Base-by-base conservation (phyloP, 2,888 invertebrate species). In the Netelia fuscicornis region DNA sequence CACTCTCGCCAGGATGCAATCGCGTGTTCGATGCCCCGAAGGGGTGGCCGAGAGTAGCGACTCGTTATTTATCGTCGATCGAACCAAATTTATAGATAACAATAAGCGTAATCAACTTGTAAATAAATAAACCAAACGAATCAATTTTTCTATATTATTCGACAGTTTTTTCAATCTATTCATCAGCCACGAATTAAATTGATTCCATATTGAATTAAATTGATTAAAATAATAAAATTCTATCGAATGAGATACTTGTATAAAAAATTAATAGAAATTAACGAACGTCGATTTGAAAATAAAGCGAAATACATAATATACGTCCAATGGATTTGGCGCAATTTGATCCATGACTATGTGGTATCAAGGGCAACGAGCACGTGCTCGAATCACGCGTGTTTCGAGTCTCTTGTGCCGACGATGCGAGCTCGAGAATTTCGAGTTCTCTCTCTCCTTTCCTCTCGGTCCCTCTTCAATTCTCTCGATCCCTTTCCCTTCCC, bases 21-120 rank as follows among this genome's bases (percentile, higher is more conserved):
- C 80, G 56, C 80, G 80, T 80, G 80, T 80, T 67, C 74, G 44
- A 30, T 72, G 71, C 20, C 58, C 13, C 58, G 74, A 60, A 60
- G 65, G 13, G 58, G 79, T n/a, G 64, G 67, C 72, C 74, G 68
- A 84, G 77, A 84, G 80, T 89, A 87, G 86, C 88, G 86, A 2
- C 37, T 79, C 62, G 60, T 78, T 79, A 20, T 52, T 44, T 17
- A 44, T 30, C 68, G 44, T 9, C 44, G 13, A 71, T 64, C 42
- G 62, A 37, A 52, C 42, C 13, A 70, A 70, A 25, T 48, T 48
- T 48, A 48, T 48, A 37, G 37, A 37, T 37, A 58, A 58, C 9
- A 23, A 58, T 20, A 48, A 13, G 13, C 48, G 13, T 13, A 48
- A 48, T 13, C 10, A 48, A 48, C 48, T 48, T 48, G 48, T 13